A percentile compares a stretch with the other conserved stretches of the same genome.
Conservation (phyloP, 2,797 vertebrate species). For the Echeneis naucrates region DNA sequence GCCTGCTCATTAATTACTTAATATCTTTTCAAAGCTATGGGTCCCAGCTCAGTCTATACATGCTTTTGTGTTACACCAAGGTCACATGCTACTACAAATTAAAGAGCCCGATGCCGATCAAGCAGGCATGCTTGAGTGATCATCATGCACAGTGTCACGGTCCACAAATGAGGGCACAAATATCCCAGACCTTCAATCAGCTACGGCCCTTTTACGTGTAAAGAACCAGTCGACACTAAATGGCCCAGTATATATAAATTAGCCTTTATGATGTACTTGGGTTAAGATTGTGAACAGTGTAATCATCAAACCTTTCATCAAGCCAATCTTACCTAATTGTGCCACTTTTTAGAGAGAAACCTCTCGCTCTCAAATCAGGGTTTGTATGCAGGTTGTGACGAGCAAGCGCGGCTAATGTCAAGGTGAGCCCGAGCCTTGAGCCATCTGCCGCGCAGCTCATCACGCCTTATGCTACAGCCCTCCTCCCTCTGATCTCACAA, state of each 20-base stretch:
- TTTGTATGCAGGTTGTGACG: conserved; percentile 47
- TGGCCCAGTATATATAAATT: neutral
- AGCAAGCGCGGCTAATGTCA: conserved; percentile 59
- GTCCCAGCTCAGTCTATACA: neutral
- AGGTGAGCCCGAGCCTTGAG: conserved; percentile 67
- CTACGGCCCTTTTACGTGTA: neutral
- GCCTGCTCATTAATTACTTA: neutral
- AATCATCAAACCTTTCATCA: conserved; percentile 48
- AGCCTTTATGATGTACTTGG: conserved; percentile 24
- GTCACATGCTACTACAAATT: conserved; percentile 15
- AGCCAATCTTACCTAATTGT: conserved; percentile 62
- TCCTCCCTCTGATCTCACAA: conserved; percentile 63
- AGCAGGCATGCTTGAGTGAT: conserved; percentile 32
- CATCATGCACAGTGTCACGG: conserved; percentile 15
- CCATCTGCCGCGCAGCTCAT: conserved; percentile 72
- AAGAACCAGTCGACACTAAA: neutral
- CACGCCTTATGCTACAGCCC: conserved; percentile 50
- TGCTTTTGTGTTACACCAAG: conserved; percentile 21
- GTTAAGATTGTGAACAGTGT: conserved; percentile 38
- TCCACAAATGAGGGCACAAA: conserved; percentile 13
- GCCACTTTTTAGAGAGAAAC: conserved; percentile 53
- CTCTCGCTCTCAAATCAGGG: conserved; percentile 49
- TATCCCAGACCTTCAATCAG: conserved; percentile 47
- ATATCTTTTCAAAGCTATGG: rapidly evolving
- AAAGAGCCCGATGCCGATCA: conserved; percentile 50